phyloP scores from a whole-genome alignment of 2,113 vertebrate species.

The Gallinago paraguaiae region DNA sequence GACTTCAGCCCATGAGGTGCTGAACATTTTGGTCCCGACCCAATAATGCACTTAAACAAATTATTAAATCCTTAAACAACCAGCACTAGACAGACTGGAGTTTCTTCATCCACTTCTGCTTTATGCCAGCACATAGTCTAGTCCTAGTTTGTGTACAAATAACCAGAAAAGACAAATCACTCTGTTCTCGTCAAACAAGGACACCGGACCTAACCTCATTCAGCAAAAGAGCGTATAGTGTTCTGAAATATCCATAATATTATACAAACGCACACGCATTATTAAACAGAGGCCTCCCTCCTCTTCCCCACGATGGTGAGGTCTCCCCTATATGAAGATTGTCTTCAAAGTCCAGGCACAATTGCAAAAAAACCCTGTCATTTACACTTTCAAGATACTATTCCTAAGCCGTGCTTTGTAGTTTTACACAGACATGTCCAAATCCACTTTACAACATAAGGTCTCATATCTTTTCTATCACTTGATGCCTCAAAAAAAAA shows the following conservation, averaged over 20 bases:
- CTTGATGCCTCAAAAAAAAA: not conserved
- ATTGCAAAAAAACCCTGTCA: not conserved
- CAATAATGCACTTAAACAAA: constrained; percentile 40
- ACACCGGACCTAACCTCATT: not conserved
- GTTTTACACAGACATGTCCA: not conserved
- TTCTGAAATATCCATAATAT: not conserved
- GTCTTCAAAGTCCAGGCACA: not conserved
- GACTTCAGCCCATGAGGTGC: not conserved
- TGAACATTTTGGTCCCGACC: not conserved
- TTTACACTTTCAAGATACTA: not conserved
- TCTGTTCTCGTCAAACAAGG: not conserved
- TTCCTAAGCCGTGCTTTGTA: not conserved
- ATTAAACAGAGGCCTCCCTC: not conserved
- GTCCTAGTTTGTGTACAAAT: not conserved
- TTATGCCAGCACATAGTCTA: not conserved
- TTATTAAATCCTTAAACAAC: constrained; percentile 28
- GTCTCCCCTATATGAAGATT: not conserved
- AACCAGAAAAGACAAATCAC: constrained; percentile 8
- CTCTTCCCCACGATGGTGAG: not conserved
- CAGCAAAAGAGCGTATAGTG: not conserved
- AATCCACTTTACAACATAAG: not conserved
- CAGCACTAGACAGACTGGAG: not conserved
- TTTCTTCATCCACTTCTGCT: constrained; percentile 22
- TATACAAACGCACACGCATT: not conserved
- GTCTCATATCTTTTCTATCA: not conserved